Evolutionary conservation across 2,797 vertebrate genomes (phyloP).

Genomic region (Hypotaenidia philippensis): DNA sequence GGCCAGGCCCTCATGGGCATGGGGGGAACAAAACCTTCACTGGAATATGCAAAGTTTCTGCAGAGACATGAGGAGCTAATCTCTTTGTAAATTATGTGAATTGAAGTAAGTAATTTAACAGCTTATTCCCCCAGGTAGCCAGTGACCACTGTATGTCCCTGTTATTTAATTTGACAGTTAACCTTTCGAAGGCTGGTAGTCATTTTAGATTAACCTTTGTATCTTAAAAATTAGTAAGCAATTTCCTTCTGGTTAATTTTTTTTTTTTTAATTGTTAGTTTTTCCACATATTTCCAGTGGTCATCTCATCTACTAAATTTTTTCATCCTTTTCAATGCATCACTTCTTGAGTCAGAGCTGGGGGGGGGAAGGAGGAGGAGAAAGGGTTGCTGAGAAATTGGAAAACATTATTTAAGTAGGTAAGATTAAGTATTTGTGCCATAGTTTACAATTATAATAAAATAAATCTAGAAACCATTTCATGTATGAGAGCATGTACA

Average conservation of each 20-base stretch:
- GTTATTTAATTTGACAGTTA: constrained; percentile 61
- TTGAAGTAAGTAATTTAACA: constrained; percentile 54
- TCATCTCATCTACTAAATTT: not conserved
- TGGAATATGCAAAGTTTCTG: constrained; percentile 10
- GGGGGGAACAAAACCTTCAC: constrained; percentile 45
- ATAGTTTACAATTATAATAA: constrained; percentile 72
- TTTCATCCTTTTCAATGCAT: not conserved
- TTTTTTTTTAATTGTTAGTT: constrained; percentile 18
- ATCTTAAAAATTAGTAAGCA: constrained; percentile 50
- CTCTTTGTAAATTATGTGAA: constrained; percentile 44
- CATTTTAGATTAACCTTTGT: constrained; percentile 64
- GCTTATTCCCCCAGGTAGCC: constrained; percentile 62
- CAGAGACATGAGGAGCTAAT: constrained; percentile 34
- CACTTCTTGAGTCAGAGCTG: constrained; percentile 22
- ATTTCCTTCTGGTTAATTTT: constrained; percentile 48
- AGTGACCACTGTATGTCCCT: constrained; percentile 24
- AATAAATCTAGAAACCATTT: constrained; percentile 73
- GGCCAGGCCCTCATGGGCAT: constrained; percentile 7
- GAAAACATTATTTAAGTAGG: constrained; percentile 66
- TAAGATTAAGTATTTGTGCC: constrained; percentile 66
- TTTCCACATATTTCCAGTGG: not conserved
- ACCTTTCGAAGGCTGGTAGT: constrained; percentile 44
- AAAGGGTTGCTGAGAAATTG: constrained; percentile 9
- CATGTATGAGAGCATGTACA: constrained; percentile 69
- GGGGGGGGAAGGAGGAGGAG: not conserved